Evolutionary conservation across 2,888 invertebrate species (phyloP).

Genomic region (Pammene aurita): DNA sequence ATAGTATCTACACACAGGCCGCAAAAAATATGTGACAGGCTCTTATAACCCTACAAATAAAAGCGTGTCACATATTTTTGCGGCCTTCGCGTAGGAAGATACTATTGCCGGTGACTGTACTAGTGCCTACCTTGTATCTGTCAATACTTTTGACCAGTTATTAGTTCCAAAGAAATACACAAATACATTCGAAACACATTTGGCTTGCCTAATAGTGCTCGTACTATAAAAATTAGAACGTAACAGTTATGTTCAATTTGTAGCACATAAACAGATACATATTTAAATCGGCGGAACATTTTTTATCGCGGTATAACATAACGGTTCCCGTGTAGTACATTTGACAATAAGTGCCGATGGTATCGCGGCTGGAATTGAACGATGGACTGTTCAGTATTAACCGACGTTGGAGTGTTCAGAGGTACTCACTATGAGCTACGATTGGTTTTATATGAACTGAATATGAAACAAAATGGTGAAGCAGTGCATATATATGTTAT

Average conservation of each 20-base stretch:
- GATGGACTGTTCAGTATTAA: background rate
- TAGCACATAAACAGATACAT: conserved; percentile 7
- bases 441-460: background rate
- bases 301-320: conserved; percentile 3
- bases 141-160: too few species aligned
- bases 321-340: conserved; percentile 5
- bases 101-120: too few species aligned
- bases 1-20: too few species aligned
- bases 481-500: background rate
- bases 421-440: background rate
- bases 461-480: background rate
- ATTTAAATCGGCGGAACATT: background rate
- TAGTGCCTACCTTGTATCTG: too few species aligned
- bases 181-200: too few species aligned
- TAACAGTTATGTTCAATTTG: conserved; percentile 1
- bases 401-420: background rate
- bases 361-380: conserved; percentile 15
- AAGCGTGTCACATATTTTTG: too few species aligned
- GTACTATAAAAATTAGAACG: background rate
- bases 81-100: too few species aligned
- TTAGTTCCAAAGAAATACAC: too few species aligned
- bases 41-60: too few species aligned
- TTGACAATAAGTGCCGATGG: conserved; percentile 30
- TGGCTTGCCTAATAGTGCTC: too few species aligned
- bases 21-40: too few species aligned